Evolutionary conservation across 2,113 vertebrate species (phyloP).

Genomic region (Chlamydotis undulata): DNA sequence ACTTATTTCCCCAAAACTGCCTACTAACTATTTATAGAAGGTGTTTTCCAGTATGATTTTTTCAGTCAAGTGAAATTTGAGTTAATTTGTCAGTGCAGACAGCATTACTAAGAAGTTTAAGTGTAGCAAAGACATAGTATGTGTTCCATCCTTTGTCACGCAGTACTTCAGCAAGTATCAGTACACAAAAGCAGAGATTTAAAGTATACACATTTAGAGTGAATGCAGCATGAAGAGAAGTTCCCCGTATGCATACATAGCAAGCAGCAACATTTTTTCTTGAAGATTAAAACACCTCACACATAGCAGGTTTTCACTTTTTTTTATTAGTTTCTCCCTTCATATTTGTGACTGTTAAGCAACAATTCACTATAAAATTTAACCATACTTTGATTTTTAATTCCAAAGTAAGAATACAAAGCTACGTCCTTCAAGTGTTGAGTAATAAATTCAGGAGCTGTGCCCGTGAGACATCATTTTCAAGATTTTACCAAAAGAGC

Average conservation of each 20-base stretch:
- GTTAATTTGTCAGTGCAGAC: background rate
- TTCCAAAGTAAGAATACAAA: background rate
- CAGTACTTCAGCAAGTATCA: constrained; percentile 4
- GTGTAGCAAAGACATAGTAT: background rate
- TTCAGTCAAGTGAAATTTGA: constrained; percentile 12
- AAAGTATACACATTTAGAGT: background rate
- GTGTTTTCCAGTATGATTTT: background rate
- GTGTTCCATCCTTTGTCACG: background rate
- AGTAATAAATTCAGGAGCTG: background rate
- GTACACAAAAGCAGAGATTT: background rate
- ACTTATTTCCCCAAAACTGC: background rate
- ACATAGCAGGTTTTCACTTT: background rate
- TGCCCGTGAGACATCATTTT: background rate
- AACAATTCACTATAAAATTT: background rate
- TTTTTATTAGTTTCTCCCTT: background rate
- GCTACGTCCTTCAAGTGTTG: background rate
- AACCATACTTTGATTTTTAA: background rate
- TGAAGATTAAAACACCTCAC: background rate
- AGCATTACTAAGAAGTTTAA: background rate
- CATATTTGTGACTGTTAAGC: background rate
- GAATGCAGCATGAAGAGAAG: constrained; percentile 15
- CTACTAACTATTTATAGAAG: background rate
- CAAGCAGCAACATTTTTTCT: constrained; percentile 17
- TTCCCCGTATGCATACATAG: background rate
- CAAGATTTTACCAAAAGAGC: background rate